These are phyloP conservation scores for Eristalis arbustorum DNA, from an alignment of 2,888 invertebrate genomes.

Conservation along the genomic window DNA sequence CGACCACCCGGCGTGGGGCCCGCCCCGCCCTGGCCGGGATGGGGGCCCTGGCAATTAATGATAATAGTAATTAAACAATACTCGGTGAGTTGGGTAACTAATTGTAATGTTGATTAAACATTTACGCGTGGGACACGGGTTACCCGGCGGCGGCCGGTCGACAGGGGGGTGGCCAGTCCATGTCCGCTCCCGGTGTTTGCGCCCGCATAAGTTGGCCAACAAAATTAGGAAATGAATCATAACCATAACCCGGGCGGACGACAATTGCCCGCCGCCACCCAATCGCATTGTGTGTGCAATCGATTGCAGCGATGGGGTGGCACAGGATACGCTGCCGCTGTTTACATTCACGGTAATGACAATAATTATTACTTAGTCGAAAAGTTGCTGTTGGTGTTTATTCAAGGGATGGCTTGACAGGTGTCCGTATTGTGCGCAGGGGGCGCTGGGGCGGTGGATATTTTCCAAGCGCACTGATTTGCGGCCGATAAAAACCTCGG, in stretches of 20 bases:
- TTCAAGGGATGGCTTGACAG: conserved; percentile 64
- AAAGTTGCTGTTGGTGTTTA: conserved; percentile 53
- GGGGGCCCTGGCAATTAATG: conserved; percentile 71
- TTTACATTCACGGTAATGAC: conserved; percentile 56
- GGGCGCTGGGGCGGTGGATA: conserved; percentile 32
- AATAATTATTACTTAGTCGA: conserved; percentile 66
- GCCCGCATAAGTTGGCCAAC: conserved; percentile 42
- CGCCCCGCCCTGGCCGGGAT: neutral
- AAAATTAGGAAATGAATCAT: conserved; percentile 64
- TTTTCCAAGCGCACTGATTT: conserved; percentile 41
- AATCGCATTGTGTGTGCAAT: conserved; percentile 3
- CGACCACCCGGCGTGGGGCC: neutral
- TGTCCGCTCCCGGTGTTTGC: conserved; percentile 35
- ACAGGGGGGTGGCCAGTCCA: neutral
- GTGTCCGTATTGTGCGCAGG: conserved; percentile 53
- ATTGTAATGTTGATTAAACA: conserved; percentile 73
- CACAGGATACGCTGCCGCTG: neutral
- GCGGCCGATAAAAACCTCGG: conserved; percentile 36
- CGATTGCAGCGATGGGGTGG: conserved; percentile 12
- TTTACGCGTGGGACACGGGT: conserved; percentile 68
- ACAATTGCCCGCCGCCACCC: neutral
- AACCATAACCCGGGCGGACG: conserved; percentile 23
- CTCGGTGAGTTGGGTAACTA: conserved; percentile 71
- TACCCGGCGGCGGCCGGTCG: conserved; percentile 15
- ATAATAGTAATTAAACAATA: conserved; percentile 73